Evolutionary conservation across 2,888 invertebrate species (phyloP), one percentile per base, ranked within the genome.

Genomic region (Eilema sororculum): DNA sequence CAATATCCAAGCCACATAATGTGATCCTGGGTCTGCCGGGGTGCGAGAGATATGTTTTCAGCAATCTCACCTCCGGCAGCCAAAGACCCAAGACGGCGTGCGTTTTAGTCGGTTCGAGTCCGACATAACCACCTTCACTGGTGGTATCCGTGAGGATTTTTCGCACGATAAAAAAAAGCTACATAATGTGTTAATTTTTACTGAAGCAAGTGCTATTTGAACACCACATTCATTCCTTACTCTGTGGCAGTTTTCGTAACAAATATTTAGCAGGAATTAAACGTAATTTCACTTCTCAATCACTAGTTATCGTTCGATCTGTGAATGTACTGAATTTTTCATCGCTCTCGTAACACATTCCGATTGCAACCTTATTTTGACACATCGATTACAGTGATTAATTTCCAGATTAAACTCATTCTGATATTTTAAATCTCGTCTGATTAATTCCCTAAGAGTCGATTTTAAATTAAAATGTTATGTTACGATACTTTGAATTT

Each of bases 321-420:
- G 69, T 69, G 79, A 76, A 80, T 84, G 82, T 77, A 76, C 77
- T 71, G 78, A 83, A 87, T 88, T 81, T 87, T 86, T 87, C 84
- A 87, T 78, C 78, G 77, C 78, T 80, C 80, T 75, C 81, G 73
- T 76, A 59, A 25, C 62, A 25, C 60, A 77, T 80, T 84, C 75
- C 73, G 77, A 83, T 79, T 78, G 77, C 81, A 80, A 75, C 78
- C 82, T 78, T 68, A 68, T 84, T 85, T 84, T 87, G 89, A 87
- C 89, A 86, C 78, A 73, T 69, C 83, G 86, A 88, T 88, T 82
- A 83, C 79, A 73, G 82, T 86, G 89, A 90, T 90, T 86, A 87
- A 89, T 72, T 74, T 83, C 74, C 68, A 76, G 65, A 75, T 73
- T 72, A 62, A 75, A 72, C 60, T 73, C 30, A 24, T 4, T 73